Base-by-base conservation (phyloP, 2,888 invertebrate species). In the Parasteatoda lunata region DNA sequence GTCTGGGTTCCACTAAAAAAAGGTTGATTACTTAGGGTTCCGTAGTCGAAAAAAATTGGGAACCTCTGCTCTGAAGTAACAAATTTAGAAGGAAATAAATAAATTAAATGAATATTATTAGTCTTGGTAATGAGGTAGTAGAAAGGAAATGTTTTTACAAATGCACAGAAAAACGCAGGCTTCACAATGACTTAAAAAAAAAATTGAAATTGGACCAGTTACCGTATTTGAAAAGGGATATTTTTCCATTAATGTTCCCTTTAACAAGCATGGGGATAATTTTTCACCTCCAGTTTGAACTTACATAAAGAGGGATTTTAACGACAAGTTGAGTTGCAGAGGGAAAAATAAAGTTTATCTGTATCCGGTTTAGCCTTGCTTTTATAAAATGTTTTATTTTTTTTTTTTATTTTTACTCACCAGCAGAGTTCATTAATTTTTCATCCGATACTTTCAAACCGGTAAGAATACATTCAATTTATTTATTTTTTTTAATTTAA, bases 211-310 rank as follows among this genome's bases (percentile, higher is more conserved):
- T 59, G 11, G 59, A 59, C n/a, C 9, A n/a, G 59, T 9, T n/a
- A 59, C n/a, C 9, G 9, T n/a, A 4, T 59, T 59, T 59, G n/a
- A 59, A 59, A 59, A 59, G 59, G 59, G 7, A 13, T 13, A 5
- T 59, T 59, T 30, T 30, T 30, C 59, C n/a, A 13, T 59, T 59
- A 59, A 59, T 59, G n/a, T 59, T 9, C 59, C n/a, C 59, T 59
- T 59, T 59, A 59, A 59, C 59, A 59, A 59, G 59, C 30, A 30
- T 13, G 59, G n/a, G n/a, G 59, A 59, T 59, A 59, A 59, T 59
- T 59, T 59, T 59, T 59, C 59, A 59, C 59, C 59, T 59, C 59
- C 59, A 59, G n/a, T 59, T 59, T 59, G n/a, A n/a, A 59, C n/a
- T 13, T 9, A n/a, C 59, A n/a, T 13, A 59, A 59, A 59, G n/a